Evolutionary conservation across 2,113 vertebrate genomes (phyloP).

Genomic region (Eidolon helvum): DNA sequence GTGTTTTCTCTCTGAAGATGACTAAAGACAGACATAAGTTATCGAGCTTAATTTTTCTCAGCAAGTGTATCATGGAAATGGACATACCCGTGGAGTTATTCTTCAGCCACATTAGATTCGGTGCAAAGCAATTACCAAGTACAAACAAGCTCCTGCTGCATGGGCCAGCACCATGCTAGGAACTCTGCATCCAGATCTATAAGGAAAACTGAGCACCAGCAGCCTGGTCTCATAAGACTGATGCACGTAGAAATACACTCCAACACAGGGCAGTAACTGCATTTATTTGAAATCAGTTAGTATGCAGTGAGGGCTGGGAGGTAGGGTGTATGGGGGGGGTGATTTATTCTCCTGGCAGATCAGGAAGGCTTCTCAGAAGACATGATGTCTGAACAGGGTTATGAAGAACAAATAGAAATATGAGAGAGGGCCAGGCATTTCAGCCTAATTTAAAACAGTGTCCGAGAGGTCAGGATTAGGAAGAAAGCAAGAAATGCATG

Average conservation of each 20-base stretch:
- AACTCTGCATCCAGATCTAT: background rate
- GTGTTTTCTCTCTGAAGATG: background rate
- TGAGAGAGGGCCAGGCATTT: background rate
- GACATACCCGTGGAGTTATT: background rate
- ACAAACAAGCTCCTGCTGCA: background rate
- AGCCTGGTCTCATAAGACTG: background rate
- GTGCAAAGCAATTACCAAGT: accelerated
- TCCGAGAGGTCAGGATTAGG: background rate
- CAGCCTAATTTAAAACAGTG: background rate
- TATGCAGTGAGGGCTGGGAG: too few relatives aligned
- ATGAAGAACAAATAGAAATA: background rate
- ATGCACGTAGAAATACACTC: background rate
- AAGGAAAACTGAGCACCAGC: background rate
- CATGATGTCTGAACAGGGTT: background rate
- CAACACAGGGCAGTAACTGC: too few relatives aligned
- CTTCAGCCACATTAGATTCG: background rate
- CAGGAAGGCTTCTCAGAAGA: background rate
- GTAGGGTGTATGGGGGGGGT: too few relatives aligned
- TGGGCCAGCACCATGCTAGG: background rate
- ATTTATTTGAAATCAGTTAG: background rate
- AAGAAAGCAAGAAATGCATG: background rate
- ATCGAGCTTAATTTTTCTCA: background rate
- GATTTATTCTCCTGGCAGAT: background rate
- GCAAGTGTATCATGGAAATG: background rate
- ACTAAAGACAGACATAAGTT: background rate